These are phyloP conservation scores for Macrocentrus cingulum DNA, from an alignment of 1,140 invertebrate genomes.

Conservation along the genomic window DNA sequence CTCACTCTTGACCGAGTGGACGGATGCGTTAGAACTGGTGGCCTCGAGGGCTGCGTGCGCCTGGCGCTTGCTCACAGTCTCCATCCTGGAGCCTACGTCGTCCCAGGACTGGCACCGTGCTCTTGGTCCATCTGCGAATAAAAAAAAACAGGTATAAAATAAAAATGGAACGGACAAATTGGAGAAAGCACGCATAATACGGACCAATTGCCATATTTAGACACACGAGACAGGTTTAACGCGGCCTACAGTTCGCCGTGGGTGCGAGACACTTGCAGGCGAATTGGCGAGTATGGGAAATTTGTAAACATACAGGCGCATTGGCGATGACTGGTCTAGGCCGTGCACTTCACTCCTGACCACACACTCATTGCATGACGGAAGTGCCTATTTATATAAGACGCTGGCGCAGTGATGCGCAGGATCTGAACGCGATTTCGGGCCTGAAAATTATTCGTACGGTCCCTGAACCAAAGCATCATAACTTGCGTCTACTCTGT, in stretches of 20 bases:
- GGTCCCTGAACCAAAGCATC: no score
- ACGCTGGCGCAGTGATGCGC: no score
- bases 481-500: no score
- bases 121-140: slow-evolving; percentile 61
- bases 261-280: neutral
- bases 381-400: slow-evolving; percentile 49
- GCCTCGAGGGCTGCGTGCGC: slow-evolving; percentile 50
- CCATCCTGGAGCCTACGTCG: slow-evolving; percentile 59
- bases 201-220: slow-evolving; percentile 4
- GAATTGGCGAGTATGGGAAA: slow-evolving; percentile 3
- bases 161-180: neutral
- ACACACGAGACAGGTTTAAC: neutral
- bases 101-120: slow-evolving; percentile 63
- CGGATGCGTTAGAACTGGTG: slow-evolving; percentile 51
- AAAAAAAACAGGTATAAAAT: neutral
- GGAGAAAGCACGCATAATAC: neutral
- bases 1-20: slow-evolving; percentile 59
- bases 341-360: neutral
- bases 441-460: no score
- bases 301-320: slow-evolving; percentile 10
- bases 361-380: slow-evolving; percentile 34
- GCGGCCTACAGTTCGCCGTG: neutral
- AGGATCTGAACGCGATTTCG: no score
- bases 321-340: neutral
- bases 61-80: slow-evolving; percentile 49